Conservation (phyloP, 2,797 vertebrate species). For the Glyptemys insculpta region DNA sequence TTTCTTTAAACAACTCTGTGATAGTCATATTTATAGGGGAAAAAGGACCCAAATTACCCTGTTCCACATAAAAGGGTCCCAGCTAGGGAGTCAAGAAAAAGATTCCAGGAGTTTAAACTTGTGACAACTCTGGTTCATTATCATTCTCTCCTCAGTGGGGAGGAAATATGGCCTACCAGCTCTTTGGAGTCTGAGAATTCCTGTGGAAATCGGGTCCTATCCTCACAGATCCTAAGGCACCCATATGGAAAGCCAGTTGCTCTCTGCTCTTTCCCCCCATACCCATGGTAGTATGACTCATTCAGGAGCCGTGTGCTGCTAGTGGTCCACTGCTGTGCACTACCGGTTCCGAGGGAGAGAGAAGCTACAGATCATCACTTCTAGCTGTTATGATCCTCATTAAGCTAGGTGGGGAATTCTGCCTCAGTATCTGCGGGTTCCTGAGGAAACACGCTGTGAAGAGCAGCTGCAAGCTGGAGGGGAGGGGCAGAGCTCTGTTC, state of each 20-base stretch:
- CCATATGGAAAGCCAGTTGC: neutral
- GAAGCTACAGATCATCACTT: neutral
- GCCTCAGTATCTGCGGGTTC: neutral
- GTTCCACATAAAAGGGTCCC: neutral
- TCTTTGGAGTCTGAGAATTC: fast-evolving
- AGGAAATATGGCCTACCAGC: neutral
- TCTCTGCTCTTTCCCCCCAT: neutral
- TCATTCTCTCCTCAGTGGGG: neutral
- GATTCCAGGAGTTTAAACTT: neutral
- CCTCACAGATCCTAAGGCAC: neutral
- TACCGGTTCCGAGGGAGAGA: neutral
- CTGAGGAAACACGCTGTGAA: neutral
- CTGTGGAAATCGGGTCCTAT: neutral
- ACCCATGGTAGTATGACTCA: fast-evolving
- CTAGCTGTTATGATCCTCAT: neutral
- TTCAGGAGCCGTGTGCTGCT: fast-evolving
- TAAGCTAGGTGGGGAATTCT: neutral
- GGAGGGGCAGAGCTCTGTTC: neutral
- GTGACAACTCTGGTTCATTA: neutral
- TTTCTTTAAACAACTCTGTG: neutral
- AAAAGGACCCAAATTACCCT: neutral
- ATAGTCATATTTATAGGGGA: neutral
- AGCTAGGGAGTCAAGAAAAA: neutral
- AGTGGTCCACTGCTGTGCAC: neutral
- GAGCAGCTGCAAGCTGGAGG: neutral